Percentiles rank a stretch among this genome's conserved stretches.
These are phyloP conservation scores for Labrus mixtus DNA, from an alignment of 2,113 vertebrate species.

Conservation along the genomic window DNA sequence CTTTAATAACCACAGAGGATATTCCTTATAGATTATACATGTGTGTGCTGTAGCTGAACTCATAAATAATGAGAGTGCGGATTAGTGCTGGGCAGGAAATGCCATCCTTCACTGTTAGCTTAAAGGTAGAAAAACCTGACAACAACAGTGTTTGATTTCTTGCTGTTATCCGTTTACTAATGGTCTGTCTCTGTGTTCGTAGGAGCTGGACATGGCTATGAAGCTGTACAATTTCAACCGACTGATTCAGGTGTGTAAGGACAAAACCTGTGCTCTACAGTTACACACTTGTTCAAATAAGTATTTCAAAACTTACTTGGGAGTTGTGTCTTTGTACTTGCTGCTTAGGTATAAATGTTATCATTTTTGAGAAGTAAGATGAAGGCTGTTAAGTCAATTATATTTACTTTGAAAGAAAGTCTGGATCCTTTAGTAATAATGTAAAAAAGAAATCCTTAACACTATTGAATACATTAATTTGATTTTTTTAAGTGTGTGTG, in stretches of 20 bases:
- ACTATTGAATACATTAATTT: too few relatives aligned
- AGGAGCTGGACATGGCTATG: slow-evolving; percentile 88
- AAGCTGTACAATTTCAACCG: slow-evolving; percentile 80
- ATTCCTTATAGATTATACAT: too few relatives aligned
- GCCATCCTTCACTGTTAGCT: too few relatives aligned
- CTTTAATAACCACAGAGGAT: neutral
- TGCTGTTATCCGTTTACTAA: neutral
- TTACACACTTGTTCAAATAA: neutral
- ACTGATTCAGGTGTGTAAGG: slow-evolving; percentile 82
- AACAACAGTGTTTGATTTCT: neutral
- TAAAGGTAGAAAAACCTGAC: too few relatives aligned
- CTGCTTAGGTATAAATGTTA: too few relatives aligned
- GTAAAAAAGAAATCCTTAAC: too few relatives aligned
- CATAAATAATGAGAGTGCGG: neutral
- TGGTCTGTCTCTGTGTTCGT: slow-evolving; percentile 19
- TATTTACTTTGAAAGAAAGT: neutral
- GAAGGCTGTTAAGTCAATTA: too few relatives aligned
- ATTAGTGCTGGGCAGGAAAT: too few relatives aligned
- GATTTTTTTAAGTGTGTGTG: too few relatives aligned
- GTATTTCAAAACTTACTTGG: neutral
- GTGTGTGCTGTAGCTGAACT: neutral
- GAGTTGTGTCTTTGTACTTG: neutral
- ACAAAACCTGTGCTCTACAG: neutral
- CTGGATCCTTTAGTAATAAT: too few relatives aligned
- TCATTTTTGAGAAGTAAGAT: too few relatives aligned